Evolutionary conservation across 2,888 invertebrate species (phyloP).

Genomic region (Endotricha flammealis): DNA sequence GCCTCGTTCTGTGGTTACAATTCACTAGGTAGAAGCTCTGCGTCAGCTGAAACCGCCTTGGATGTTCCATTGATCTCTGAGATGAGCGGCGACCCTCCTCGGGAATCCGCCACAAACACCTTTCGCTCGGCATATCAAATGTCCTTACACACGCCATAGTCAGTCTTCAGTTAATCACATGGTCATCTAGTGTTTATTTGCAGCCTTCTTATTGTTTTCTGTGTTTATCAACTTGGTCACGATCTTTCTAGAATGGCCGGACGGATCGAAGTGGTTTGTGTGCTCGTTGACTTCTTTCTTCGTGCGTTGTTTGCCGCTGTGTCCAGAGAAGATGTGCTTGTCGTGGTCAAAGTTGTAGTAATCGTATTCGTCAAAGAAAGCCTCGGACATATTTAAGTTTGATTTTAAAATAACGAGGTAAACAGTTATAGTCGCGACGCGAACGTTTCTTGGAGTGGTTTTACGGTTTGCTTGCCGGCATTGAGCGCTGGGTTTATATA

Average conservation of each 20-base stretch:
- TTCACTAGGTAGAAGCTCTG: slow-evolving; percentile 57
- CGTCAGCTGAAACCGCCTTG: slow-evolving; percentile 57
- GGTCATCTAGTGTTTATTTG: slow-evolving; percentile 49
- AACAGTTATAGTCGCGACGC: slow-evolving; percentile 40
- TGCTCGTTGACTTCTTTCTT: slow-evolving; percentile 93
- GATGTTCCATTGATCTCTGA: slow-evolving; percentile 71
- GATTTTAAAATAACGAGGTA: slow-evolving; percentile 33
- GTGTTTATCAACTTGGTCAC: slow-evolving; percentile 90
- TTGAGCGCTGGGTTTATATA: slow-evolving; percentile 50
- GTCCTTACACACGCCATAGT: slow-evolving; percentile 67
- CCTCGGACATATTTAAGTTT: slow-evolving; percentile 85
- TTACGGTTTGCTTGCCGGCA: slow-evolving; percentile 44
- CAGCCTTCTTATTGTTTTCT: slow-evolving; percentile 85
- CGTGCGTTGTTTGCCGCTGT: slow-evolving; percentile 93
- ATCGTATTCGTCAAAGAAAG: slow-evolving; percentile 93
- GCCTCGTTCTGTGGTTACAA: slow-evolving; percentile 36
- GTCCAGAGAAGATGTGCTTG: slow-evolving; percentile 90
- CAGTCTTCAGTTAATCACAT: slow-evolving; percentile 23
- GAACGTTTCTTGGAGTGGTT: slow-evolving; percentile 43
- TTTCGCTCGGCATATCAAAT: slow-evolving; percentile 60
- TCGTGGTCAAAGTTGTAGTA: slow-evolving; percentile 96
- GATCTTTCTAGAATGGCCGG: slow-evolving; percentile 95
- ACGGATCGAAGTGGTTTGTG: slow-evolving; percentile 94
- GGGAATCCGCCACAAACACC: slow-evolving; percentile 67
- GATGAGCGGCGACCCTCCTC: slow-evolving; percentile 53